These are phyloP conservation scores for Drosophila neocordata DNA, from an alignment of 1,140 invertebrate species.

Conservation along the genomic window DNA sequence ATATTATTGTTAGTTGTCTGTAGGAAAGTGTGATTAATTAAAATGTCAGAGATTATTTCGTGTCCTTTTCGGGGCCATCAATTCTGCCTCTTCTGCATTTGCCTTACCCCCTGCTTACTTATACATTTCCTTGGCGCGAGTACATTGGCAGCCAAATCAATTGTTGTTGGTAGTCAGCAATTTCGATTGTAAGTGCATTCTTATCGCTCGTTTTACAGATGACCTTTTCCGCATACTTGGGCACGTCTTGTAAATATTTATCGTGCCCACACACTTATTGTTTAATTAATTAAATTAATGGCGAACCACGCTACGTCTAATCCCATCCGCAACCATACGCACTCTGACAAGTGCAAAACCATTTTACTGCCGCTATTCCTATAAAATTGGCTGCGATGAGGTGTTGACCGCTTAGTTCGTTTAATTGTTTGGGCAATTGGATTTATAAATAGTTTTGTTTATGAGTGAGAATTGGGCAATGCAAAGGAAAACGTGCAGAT, in stretches of 20 bases:
- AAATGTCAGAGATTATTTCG: conserved; percentile 28
- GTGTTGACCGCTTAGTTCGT: not conserved
- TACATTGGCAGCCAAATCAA: not conserved
- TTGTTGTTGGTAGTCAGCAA: conserved; percentile 3
- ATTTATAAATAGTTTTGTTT: conserved; percentile 55
- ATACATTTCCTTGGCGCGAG: not conserved
- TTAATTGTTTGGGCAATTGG: conserved; percentile 21
- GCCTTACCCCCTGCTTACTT: not conserved
- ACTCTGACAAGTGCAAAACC: conserved; percentile 34
- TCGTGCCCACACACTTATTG: not conserved
- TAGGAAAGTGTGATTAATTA: conserved; percentile 41
- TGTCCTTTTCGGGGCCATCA: conserved; percentile 33
- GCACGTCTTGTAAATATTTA: conserved; percentile 30
- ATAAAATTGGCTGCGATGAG: not conserved
- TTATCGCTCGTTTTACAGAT: not conserved
- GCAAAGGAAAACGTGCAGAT: conserved; percentile 26
- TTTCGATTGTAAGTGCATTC: not conserved
- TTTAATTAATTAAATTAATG: conserved; percentile 34
- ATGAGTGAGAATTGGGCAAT: conserved; percentile 23
- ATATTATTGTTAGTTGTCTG: conserved; percentile 8
- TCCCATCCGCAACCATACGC: conserved; percentile 30
- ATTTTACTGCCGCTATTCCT: conserved; percentile 22
- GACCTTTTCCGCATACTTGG: conserved; percentile 27
- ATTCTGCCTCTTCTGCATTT: not conserved
- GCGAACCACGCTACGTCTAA: conserved; percentile 16